These are phyloP conservation scores for Protobothrops mucrosquamatus DNA, from an alignment of 2,113 vertebrate species.

Conservation along the genomic window DNA sequence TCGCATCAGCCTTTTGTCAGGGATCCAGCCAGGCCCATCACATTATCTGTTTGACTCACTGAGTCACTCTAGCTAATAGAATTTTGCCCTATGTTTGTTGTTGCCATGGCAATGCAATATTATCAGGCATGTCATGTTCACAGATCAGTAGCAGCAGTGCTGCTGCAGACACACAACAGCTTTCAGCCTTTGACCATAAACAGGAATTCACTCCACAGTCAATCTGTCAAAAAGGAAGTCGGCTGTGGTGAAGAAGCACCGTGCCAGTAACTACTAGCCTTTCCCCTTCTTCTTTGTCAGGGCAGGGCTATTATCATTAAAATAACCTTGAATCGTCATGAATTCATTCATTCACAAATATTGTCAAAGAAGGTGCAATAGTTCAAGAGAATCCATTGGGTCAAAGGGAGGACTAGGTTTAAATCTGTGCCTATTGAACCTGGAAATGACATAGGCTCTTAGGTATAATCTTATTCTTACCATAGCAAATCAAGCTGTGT, in stretches of 20 bases:
- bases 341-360: constrained; percentile 90
- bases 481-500: constrained; percentile 80
- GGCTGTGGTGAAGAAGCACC: constrained; percentile 69
- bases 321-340: constrained; percentile 84
- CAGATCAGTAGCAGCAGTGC: constrained; percentile 78
- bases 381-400: constrained; percentile 81
- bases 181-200: constrained; percentile 80
- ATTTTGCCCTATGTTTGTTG: constrained; percentile 84
- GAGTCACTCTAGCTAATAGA: constrained; percentile 82
- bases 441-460: constrained; percentile 79
- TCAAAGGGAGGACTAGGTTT: constrained; percentile 80
- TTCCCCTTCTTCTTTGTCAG: constrained; percentile 76
- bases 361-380: constrained; percentile 82
- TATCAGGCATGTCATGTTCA: constrained; percentile 86
- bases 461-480: constrained; percentile 83
- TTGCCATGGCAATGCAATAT: constrained; percentile 83
- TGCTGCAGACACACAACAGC: constrained; percentile 74
- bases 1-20: constrained; percentile 73
- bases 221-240: constrained; percentile 80
- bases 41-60: constrained; percentile 83
- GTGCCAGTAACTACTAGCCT: constrained; percentile 63
- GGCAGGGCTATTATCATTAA: constrained; percentile 82
- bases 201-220: constrained; percentile 77
- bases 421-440: constrained; percentile 82
- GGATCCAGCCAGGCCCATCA: constrained; percentile 73